These are phyloP conservation scores for Azemiops feae DNA, from an alignment of 2,113 vertebrate genomes.

Conservation along the genomic window DNA sequence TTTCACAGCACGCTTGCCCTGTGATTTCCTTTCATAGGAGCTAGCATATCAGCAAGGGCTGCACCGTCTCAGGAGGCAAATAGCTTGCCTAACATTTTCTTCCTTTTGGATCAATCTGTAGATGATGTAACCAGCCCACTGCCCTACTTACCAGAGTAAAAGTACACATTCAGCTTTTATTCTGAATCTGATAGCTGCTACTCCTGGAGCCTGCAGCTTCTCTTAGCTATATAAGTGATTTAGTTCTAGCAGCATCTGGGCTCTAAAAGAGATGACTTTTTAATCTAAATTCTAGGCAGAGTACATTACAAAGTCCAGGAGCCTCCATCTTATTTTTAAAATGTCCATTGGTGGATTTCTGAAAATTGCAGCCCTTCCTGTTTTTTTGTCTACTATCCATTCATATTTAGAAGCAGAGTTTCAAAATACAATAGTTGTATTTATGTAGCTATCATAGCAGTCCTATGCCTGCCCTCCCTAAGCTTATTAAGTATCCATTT, in stretches of 20 bases:
- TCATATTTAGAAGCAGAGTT: neutral
- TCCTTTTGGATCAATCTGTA: conserved; percentile 11
- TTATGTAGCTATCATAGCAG: neutral
- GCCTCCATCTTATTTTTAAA: neutral
- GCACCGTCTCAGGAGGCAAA: neutral
- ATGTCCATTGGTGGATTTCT: neutral
- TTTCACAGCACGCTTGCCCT: neutral
- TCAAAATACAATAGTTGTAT: neutral
- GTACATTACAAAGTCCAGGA: neutral
- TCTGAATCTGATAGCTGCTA: neutral
- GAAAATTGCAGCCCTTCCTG: neutral
- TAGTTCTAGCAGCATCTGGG: neutral
- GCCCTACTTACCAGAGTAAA: conserved; percentile 41
- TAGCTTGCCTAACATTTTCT: conserved; percentile 22
- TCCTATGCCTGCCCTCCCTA: neutral
- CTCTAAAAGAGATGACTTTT: neutral
- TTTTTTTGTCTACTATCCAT: neutral
- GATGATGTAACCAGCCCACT: conserved; percentile 9
- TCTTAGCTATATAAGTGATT: too few relatives aligned
- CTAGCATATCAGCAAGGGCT: neutral
- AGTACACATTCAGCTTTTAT: neutral
- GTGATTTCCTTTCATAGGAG: neutral
- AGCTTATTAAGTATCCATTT: neutral
- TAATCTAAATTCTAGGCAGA: neutral
- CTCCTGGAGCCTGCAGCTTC: too few relatives aligned